These are phyloP conservation scores for Apodemus sylvaticus DNA, from an alignment of 2,113 vertebrate genomes.

Conservation along the genomic window DNA sequence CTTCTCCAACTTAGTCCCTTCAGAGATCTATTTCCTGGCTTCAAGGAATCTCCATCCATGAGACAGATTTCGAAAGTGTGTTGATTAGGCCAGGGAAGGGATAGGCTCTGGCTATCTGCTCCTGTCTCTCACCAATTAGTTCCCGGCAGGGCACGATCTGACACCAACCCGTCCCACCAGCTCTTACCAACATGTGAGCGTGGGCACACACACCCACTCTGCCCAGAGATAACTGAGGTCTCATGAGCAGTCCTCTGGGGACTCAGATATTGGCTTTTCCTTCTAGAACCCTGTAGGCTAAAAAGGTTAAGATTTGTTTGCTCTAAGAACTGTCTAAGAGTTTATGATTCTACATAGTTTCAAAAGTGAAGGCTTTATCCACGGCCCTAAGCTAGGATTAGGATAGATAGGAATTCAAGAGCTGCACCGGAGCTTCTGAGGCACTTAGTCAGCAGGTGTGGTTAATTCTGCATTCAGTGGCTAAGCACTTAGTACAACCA, in stretches of 20 bases:
- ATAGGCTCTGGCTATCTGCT: slow-evolving; percentile 79
- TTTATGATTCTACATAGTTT: neutral
- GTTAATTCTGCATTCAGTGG: neutral
- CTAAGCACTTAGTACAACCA: neutral
- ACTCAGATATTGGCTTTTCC: neutral
- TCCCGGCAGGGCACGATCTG: slow-evolving; percentile 73
- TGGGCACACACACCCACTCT: neutral
- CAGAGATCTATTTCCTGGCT: slow-evolving; percentile 35
- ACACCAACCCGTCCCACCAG: slow-evolving; percentile 62
- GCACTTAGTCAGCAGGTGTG: neutral
- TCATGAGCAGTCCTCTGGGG: neutral
- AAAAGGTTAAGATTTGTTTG: neutral
- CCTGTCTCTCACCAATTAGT: slow-evolving; percentile 71
- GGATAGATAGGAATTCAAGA: neutral
- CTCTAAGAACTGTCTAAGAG: slow-evolving; percentile 20
- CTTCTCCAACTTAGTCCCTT: neutral
- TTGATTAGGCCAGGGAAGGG: slow-evolving; percentile 75
- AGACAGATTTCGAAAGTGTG: slow-evolving; percentile 77
- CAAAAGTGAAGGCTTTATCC: neutral
- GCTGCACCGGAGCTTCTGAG: neutral
- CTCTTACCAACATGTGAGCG: slow-evolving; percentile 24
- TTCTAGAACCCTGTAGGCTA: neutral
- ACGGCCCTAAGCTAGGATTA: neutral
- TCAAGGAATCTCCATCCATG: slow-evolving; percentile 71
- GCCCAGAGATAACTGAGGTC: neutral